Conservation (phyloP, 2,113 vertebrate species). For the Pyxicephalus adspersus region DNA sequence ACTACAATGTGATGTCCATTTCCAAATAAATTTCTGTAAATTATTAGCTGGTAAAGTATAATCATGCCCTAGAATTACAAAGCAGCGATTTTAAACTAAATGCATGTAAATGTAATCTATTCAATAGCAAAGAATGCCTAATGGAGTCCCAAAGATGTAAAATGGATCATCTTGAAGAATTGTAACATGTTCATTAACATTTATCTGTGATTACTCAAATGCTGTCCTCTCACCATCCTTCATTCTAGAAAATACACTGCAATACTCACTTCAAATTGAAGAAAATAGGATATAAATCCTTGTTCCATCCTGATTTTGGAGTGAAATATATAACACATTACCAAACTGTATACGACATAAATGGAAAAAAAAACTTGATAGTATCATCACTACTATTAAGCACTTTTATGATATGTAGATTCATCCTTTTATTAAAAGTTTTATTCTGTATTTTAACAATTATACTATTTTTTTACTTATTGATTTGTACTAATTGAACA, state of each 20-base stretch:
- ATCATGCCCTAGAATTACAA: not conserved
- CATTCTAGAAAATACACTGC: not conserved
- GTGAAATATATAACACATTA: no score
- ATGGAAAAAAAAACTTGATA: no score
- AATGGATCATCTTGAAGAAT: slow-evolving; percentile 14
- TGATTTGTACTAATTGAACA: no score
- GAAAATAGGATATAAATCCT: no score
- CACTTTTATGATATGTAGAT: no score
- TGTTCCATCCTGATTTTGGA: no score
- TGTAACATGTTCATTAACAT: slow-evolving; percentile 13
- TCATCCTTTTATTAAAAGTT: no score
- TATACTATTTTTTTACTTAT: no score
- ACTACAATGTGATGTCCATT: not conserved
- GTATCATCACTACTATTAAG: no score
- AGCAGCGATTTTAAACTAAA: not conserved
- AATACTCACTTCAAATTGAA: no score
- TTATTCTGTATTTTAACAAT: no score
- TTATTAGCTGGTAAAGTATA: not conserved
- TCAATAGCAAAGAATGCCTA: slow-evolving; percentile 2
- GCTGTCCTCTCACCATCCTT: not conserved
- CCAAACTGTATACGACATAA: no score
- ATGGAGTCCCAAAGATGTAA: not conserved
- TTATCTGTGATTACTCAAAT: slow-evolving; percentile 5
- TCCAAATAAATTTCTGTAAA: not conserved
- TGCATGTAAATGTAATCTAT: slow-evolving; percentile 19